Percentiles rank a stretch among this genome's conserved stretches.
Conservation (phyloP, 1,140 invertebrate species). For the Drosophila persimilis region DNA sequence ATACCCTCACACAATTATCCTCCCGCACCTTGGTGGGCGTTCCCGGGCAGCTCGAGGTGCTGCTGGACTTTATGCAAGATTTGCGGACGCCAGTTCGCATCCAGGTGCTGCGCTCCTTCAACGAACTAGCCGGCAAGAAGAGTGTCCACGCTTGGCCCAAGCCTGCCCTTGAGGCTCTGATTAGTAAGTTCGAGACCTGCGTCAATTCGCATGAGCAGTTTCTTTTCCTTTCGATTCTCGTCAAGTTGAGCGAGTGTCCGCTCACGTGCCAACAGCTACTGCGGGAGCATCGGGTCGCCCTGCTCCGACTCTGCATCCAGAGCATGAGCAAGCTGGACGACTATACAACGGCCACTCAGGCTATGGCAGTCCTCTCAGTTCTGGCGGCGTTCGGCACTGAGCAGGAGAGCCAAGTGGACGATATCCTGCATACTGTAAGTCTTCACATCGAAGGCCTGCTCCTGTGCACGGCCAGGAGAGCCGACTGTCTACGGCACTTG, state of each 20-base stretch:
- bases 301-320: slow-evolving; percentile 84
- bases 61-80: slow-evolving; percentile 84
- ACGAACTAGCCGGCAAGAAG: slow-evolving; percentile 88
- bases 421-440: slow-evolving; percentile 77
- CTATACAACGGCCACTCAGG: slow-evolving; percentile 87
- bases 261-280: slow-evolving; percentile 84
- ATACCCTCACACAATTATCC: slow-evolving; percentile 94
- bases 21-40: slow-evolving; percentile 95
- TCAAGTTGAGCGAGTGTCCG: slow-evolving; percentile 85
- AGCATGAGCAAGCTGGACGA: slow-evolving; percentile 86
- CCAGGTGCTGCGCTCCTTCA: slow-evolving; percentile 89
- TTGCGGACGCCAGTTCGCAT: slow-evolving; percentile 89
- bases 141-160: slow-evolving; percentile 93
- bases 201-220: slow-evolving; percentile 75
- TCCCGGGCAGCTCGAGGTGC: slow-evolving; percentile 90
- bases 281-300: slow-evolving; percentile 83
- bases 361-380: slow-evolving; percentile 87
- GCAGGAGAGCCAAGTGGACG: slow-evolving; percentile 60
- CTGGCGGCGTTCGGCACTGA: slow-evolving; percentile 87
- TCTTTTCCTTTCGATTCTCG: slow-evolving; percentile 82
- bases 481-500: slow-evolving; percentile 63
- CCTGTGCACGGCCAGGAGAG: slow-evolving; percentile 63
- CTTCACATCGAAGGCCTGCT: slow-evolving; percentile 80
- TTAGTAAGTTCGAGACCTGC: slow-evolving; percentile 81
- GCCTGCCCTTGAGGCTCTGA: slow-evolving; percentile 87